Conservation (phyloP, 2,797 vertebrate genomes). For the Macropus fuliginosus region DNA sequence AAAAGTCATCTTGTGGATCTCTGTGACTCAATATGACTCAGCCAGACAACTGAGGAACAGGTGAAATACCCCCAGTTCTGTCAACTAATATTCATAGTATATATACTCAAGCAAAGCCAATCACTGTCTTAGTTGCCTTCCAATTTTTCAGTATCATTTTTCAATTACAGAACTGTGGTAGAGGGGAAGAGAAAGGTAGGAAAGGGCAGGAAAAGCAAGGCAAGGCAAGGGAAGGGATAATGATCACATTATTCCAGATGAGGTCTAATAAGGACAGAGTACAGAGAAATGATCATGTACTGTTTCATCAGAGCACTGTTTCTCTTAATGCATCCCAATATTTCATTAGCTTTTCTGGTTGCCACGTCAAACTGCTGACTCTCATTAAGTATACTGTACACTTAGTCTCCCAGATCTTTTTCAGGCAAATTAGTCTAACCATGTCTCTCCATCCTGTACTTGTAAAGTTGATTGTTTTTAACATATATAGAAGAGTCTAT, state of each 20-base stretch:
- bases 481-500: neutral
- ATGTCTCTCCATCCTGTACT: neutral
- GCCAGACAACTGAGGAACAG: neutral
- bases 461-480: neutral
- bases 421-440: neutral
- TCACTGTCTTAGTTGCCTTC: neutral
- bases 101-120: neutral
- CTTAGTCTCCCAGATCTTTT: neutral
- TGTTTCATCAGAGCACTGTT: neutral
- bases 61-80: neutral
- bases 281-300: neutral
- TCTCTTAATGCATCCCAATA: neutral
- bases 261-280: neutral
- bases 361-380: neutral
- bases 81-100: neutral
- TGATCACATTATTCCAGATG: neutral
- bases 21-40: neutral
- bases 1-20: neutral
- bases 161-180: neutral
- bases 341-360: neutral
- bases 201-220: neutral
- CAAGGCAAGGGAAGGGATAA: neutral
- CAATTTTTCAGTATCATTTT: neutral
- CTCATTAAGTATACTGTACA: neutral
- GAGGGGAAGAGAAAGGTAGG: neutral